These are phyloP conservation scores for Lepidocolaptes lacrymiger DNA, from an alignment of 2,797 vertebrate species.

Conservation along the genomic window DNA sequence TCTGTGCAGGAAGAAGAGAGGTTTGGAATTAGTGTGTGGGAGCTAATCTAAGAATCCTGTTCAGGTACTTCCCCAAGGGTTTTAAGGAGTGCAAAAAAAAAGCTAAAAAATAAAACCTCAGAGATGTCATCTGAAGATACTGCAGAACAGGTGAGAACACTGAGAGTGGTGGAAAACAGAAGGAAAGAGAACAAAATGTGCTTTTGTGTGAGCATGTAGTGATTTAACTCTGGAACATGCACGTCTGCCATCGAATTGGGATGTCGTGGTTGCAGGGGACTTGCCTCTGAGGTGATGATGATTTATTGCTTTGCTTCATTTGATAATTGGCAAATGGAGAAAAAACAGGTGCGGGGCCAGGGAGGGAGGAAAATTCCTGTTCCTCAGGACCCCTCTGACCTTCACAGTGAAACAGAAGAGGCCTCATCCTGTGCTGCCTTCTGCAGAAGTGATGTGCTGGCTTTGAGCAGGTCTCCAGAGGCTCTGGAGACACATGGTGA, in stretches of 20 bases:
- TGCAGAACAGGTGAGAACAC: background rate
- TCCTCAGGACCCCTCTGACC: slow-evolving; percentile 11
- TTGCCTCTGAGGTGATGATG: background rate
- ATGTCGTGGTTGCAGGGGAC: background rate
- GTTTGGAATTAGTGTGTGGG: background rate
- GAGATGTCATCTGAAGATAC: background rate
- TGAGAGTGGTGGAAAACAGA: background rate
- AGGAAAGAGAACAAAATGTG: background rate
- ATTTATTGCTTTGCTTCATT: slow-evolving; percentile 30
- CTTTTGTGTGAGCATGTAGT: background rate
- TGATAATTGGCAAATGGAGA: slow-evolving; percentile 22
- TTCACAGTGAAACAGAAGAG: background rate
- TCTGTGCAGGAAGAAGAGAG: background rate
- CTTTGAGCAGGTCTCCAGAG: background rate
- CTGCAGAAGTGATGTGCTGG: background rate
- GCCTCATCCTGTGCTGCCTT: background rate
- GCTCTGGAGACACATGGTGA: background rate
- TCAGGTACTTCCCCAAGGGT: background rate
- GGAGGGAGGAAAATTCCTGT: background rate
- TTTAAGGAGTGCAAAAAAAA: background rate
- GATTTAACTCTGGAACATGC: background rate
- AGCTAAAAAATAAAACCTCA: background rate
- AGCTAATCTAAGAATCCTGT: background rate
- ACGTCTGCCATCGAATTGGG: background rate
- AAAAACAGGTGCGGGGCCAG: slow-evolving; percentile 4